These are phyloP conservation scores for Rhinogobio ventralis DNA, from an alignment of 2,797 vertebrate species.

Conservation along the genomic window DNA sequence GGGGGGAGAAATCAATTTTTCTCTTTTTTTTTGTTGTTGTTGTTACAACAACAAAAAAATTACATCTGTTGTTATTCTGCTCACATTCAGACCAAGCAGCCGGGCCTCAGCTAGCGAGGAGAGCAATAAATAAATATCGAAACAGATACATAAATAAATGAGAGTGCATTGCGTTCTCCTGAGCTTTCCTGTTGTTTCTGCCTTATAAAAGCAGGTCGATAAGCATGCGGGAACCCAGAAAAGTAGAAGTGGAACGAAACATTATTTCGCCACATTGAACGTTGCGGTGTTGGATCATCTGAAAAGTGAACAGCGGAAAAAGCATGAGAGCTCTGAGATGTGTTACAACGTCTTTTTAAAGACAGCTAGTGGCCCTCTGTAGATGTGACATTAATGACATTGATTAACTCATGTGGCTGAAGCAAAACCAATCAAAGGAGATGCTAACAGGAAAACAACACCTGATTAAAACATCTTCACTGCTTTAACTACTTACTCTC, in stretches of 20 bases:
- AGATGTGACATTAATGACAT: constrained; percentile 56
- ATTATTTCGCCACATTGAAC: constrained; percentile 58
- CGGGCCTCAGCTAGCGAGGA: constrained; percentile 63
- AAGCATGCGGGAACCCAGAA: constrained; percentile 63
- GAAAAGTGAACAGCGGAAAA: constrained; percentile 11
- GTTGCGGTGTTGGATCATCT: constrained; percentile 36
- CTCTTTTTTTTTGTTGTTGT: constrained; percentile 49
- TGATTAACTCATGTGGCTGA: constrained; percentile 56
- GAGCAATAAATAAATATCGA: constrained; percentile 77
- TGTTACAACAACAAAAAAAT: constrained; percentile 51
- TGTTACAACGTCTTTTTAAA: constrained; percentile 28
- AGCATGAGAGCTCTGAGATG: constrained; percentile 13
- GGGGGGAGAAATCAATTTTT: constrained; percentile 28
- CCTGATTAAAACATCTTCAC: constrained; percentile 41
- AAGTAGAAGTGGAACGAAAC: constrained; percentile 65
- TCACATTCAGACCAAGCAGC: constrained; percentile 67
- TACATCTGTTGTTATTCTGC: constrained; percentile 67
- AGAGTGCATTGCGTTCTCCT: constrained; percentile 62
- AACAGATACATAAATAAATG: constrained; percentile 79
- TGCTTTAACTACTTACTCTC: constrained; percentile 21
- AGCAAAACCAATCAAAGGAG: constrained; percentile 52
- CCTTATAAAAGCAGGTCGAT: constrained; percentile 69
- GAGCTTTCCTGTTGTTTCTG: constrained; percentile 68
- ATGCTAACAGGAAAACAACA: constrained; percentile 53
- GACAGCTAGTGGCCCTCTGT: constrained; percentile 39